Evolutionary conservation across 2,888 invertebrate genomes (phyloP).

Genomic region (Tyria jacobaeae): DNA sequence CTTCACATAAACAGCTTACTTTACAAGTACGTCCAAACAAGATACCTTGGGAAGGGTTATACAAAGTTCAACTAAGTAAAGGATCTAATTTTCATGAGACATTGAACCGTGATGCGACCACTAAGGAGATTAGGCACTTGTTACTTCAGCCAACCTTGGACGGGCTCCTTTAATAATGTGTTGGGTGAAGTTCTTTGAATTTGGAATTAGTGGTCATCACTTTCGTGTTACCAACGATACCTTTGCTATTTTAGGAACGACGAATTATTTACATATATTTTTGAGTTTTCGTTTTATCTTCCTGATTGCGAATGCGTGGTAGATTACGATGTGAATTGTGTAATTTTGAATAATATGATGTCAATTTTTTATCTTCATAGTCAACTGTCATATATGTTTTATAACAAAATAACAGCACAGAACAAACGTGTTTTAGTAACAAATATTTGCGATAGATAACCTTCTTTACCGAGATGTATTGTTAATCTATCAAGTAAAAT

Average conservation of each 20-base stretch:
- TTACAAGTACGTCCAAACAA: slow-evolving; percentile 25
- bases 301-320: too few relatives aligned
- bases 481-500: slow-evolving; percentile 28
- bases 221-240: slow-evolving; percentile 47
- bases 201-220: slow-evolving; percentile 59
- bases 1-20: slow-evolving; percentile 19
- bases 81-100: slow-evolving; percentile 73
- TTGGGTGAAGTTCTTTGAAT: slow-evolving; percentile 57
- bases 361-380: too few relatives aligned
- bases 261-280: neutral
- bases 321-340: too few relatives aligned
- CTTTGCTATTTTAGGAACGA: slow-evolving; percentile 29
- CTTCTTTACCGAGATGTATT: neutral
- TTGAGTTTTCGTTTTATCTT: too few relatives aligned
- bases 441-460: slow-evolving; percentile 10
- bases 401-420: neutral
- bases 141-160: slow-evolving; percentile 60
- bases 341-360: too few relatives aligned
- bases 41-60: slow-evolving; percentile 41
- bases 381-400: neutral
- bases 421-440: neutral
- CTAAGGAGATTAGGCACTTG: slow-evolving; percentile 73
- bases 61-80: slow-evolving; percentile 58
- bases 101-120: slow-evolving; percentile 68
- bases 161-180: slow-evolving; percentile 61